Percentiles rank a stretch among this genome's conserved stretches.
Evolutionary conservation across 1,140 invertebrate genomes (phyloP).

Genomic region (Pseudomyrmex pallidus): DNA sequence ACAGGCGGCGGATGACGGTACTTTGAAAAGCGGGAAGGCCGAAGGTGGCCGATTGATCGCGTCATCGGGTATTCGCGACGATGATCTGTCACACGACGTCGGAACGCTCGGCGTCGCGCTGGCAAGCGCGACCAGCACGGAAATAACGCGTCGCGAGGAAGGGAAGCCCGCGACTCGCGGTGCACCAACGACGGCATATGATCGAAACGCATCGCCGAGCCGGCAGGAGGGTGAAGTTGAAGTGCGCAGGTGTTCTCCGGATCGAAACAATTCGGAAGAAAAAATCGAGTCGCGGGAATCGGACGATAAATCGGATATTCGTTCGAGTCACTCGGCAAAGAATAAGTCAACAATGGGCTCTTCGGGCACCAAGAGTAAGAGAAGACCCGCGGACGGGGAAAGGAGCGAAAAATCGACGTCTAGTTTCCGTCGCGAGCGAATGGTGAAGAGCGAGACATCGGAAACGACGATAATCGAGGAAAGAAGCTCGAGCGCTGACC

Average conservation of each 20-base stretch:
- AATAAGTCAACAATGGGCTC: background rate
- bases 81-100: conserved; percentile 47
- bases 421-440: background rate
- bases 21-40: background rate
- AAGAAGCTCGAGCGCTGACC: conserved; percentile 7
- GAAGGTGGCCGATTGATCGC: conserved; percentile 24
- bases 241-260: conserved; percentile 3
- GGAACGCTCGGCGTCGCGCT: conserved; percentile 45
- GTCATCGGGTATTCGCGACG: conserved; percentile 59
- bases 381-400: background rate
- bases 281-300: background rate
- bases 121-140: conserved; percentile 45
- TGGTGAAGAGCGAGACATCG: conserved; percentile 33
- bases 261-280: background rate
- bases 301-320: background rate
- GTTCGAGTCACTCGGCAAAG: background rate
- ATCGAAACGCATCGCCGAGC: conserved; percentile 36
- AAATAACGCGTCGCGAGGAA: conserved; percentile 54
- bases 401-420: conserved; percentile 7
- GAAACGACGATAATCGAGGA: conserved; percentile 30
- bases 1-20: background rate
- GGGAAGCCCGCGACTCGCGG: conserved; percentile 22
- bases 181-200: background rate
- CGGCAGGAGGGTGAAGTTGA: conserved; percentile 20
- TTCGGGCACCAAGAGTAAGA: conserved; percentile 5